Percentiles rank a stretch among this genome's conserved stretches.
These are phyloP conservation scores for Hyperoodon ampullatus DNA, from an alignment of 2,113 vertebrate genomes.

Conservation along the genomic window DNA sequence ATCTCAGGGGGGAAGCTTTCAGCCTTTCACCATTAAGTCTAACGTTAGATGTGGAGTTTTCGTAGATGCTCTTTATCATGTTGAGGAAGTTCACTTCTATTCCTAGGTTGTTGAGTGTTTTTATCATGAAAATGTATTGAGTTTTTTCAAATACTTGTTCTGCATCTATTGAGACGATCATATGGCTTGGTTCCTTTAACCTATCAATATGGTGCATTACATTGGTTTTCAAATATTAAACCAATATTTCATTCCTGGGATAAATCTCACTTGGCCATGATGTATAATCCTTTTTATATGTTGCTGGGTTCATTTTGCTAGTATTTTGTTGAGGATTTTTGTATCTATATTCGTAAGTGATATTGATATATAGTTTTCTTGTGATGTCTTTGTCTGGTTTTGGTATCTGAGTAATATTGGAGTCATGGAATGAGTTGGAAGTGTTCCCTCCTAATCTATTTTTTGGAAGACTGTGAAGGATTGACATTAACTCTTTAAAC, in stretches of 20 bases:
- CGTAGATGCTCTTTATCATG: background rate
- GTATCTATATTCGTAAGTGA: background rate
- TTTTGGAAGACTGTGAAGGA: conserved; percentile 16
- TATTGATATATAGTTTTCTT: background rate
- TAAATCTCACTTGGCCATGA: conserved; percentile 1
- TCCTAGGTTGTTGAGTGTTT: background rate
- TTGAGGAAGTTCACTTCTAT: background rate
- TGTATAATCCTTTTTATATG: background rate
- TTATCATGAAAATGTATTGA: background rate
- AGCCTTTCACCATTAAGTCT: conserved; percentile 5
- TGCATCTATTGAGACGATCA: background rate
- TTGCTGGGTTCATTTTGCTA: conserved; percentile 13
- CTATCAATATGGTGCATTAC: background rate
- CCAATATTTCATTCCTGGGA: background rate
- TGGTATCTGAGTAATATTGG: background rate
- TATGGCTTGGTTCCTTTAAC: conserved; percentile 5
- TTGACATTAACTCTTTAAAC: conserved; percentile 26
- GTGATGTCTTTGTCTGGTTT: background rate
- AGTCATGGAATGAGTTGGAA: background rate
- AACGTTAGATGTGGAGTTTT: background rate
- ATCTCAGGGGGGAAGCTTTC: background rate
- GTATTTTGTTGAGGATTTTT: conserved; percentile 28
- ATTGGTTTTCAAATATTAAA: conserved; percentile 33
- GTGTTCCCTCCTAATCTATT: background rate
- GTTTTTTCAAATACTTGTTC: conserved; percentile 28